These are phyloP conservation scores for Nomada lathburiana DNA, from an alignment of 2,888 invertebrate genomes.

Conservation along the genomic window DNA sequence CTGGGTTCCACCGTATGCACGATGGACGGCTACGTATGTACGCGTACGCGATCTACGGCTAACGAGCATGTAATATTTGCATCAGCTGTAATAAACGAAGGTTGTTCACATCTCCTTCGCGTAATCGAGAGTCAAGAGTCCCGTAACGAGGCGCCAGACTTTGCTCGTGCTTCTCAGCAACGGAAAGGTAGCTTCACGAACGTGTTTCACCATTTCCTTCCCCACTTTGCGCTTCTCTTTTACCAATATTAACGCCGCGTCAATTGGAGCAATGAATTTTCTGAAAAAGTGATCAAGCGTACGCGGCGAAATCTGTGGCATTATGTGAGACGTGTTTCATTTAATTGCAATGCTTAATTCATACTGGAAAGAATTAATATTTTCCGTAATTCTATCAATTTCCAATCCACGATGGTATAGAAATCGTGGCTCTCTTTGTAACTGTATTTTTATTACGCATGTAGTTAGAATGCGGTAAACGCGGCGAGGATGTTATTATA, in stretches of 20 bases:
- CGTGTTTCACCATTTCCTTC: slow-evolving; percentile 25
- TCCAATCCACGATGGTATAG: not conserved
- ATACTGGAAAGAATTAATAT: not conserved
- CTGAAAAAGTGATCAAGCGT: not conserved
- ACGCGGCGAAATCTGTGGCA: not conserved
- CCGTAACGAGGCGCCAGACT: slow-evolving; percentile 71
- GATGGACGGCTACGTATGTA: slow-evolving; percentile 31
- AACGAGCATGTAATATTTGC: slow-evolving; percentile 81
- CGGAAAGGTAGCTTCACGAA: slow-evolving; percentile 53
- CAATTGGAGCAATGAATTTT: not conserved
- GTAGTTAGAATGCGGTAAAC: no score
- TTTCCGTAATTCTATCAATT: not conserved
- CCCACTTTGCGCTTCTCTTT: not conserved
- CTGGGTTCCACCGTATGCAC: not conserved
- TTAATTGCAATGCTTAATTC: not conserved
- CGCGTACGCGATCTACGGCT: slow-evolving; percentile 68
- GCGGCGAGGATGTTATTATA: no score
- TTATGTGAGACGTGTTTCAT: not conserved
- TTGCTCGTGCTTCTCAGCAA: slow-evolving; percentile 52
- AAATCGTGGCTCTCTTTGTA: no score
- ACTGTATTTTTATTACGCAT: no score
- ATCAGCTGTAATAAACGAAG: slow-evolving; percentile 76
- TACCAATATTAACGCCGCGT: not conserved
- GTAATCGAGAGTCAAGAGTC: slow-evolving; percentile 71
- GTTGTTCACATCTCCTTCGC: slow-evolving; percentile 76